Evolutionary conservation across 2,797 vertebrate genomes (phyloP), one percentile per base, ranked within the genome.

Genomic region (Tangara arthus): DNA sequence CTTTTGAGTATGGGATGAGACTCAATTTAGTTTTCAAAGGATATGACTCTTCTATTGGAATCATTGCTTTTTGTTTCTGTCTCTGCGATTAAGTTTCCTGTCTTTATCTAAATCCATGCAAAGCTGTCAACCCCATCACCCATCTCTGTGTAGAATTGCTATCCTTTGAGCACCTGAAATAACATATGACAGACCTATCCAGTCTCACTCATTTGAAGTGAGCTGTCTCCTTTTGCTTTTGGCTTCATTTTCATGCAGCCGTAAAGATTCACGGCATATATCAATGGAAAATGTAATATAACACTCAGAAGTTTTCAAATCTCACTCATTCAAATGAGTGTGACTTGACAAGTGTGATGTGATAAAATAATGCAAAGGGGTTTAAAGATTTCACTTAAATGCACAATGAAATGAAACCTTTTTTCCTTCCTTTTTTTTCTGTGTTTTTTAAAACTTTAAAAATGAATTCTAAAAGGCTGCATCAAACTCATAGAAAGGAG

Each of bases 321-420:
- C 97, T 94, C 97, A 97, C 97, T 98, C 97, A 96, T 97, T 97
- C 94, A 93, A 95, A 92, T 96, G 97, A 98, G 97, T 97, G 97
- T 95, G 95, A 97, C 94, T 90, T 96, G 97, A 98, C 95, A 93
- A 93, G 94, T 80, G 86, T 96, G 93, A 94, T 94, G 91, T 37
- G 87, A 97, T 90, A 94, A 94, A 95, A 95, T 88, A 94, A 70
- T 87, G 93, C 57, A 91, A 94, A 92, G 79, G 60, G 76, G 52
- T 96, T 96, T 83, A 94, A 96, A 94, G 91, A 93, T 95, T 94
- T 92, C 71, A 82, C 41, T 28, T 89, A 87, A 96, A 93, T 56
- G 84, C 70, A 81, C 92, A 87, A 70, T 66, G 78, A 96, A 97
- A 89, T 57, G 28, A 92, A 96, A 59, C 20, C 5, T 68, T 90